Evolutionary conservation across 2,888 invertebrate species (phyloP), one percentile per base, ranked within the genome.

Genomic region (Agonum fuliginosum): DNA sequence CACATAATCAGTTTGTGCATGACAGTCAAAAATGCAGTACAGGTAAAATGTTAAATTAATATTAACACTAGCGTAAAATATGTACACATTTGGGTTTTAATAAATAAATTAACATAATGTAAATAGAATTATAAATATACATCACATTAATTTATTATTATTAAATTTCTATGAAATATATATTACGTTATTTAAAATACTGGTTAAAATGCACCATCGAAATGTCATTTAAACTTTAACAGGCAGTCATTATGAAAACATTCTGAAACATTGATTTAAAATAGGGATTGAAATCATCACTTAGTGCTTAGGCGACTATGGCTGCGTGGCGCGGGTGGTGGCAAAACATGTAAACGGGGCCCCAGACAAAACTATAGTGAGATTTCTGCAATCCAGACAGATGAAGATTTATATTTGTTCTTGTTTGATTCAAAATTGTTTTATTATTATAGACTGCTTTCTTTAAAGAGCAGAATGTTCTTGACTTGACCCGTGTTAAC

Each of bases 111-210:
- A 75, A 75, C 48, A 48, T 20, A 75, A 75, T 75, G 75, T 22
- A 75, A 51, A 19, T 75, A 75, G 75, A 75, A 67, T 75, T 73
- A 58, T 58, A 48, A 65, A 67, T 46, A 75, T 75, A 65, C 75
- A 75, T 75, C 75, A 75, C 75, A 75, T 75, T 75, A 51, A 75
- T 65, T 65, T 75, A 75, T 75, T 67, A 75, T 51, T 75, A 75
- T 75, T 75, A 75, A 51, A 75, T 75, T 75, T 75, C 67, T 75
- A 75, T 74, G 65, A 75, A 75, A 75, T 75, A 75, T 75, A 75
- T 70, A 46, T 70, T 75, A 75, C 67, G 75, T 75, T 75, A 67
- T 67, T 75, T 75, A 75, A 67, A 75, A 75, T 75, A 75, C 75
- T 67, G 75, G 75, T 75, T 75, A 75, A 51, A 75, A 67, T 73